Evolutionary conservation across 1,140 invertebrate species (phyloP).

Genomic region (Oryctes rhinoceros): DNA sequence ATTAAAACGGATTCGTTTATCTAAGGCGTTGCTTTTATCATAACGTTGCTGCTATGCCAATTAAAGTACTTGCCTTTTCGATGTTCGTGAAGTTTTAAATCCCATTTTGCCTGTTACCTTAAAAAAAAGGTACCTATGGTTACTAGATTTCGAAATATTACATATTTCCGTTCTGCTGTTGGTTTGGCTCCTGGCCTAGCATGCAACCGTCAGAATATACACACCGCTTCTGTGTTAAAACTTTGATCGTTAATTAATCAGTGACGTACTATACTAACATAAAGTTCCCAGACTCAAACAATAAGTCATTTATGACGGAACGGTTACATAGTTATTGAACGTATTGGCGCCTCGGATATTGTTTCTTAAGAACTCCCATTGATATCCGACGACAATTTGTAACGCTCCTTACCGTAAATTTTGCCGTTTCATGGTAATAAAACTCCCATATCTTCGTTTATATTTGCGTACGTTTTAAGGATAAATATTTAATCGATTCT

Average conservation of each 20-base stretch:
- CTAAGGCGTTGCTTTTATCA: neutral
- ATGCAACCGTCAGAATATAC: neutral
- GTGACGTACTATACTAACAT: neutral
- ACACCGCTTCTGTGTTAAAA: neutral
- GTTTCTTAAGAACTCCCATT: constrained; percentile 1
- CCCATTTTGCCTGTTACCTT: too few relatives aligned
- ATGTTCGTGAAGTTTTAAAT: too few relatives aligned
- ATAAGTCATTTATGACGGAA: neutral
- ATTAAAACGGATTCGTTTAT: neutral
- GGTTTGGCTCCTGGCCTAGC: neutral
- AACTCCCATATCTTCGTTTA: neutral
- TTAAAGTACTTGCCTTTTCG: too few relatives aligned
- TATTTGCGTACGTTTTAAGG: too few relatives aligned
- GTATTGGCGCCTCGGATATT: neutral
- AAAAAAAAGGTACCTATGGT: too few relatives aligned
- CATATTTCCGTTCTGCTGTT: too few relatives aligned
- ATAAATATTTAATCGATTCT: too few relatives aligned
- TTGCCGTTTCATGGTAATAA: neutral
- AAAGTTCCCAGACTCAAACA: neutral
- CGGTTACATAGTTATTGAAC: neutral
- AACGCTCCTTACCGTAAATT: neutral
- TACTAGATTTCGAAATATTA: too few relatives aligned
- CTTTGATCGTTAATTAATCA: constrained; percentile 15
- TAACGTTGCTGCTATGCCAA: too few relatives aligned
- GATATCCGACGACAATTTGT: neutral